Conservation (phyloP, 2,888 invertebrate genomes). For the Sinelater perroti region DNA sequence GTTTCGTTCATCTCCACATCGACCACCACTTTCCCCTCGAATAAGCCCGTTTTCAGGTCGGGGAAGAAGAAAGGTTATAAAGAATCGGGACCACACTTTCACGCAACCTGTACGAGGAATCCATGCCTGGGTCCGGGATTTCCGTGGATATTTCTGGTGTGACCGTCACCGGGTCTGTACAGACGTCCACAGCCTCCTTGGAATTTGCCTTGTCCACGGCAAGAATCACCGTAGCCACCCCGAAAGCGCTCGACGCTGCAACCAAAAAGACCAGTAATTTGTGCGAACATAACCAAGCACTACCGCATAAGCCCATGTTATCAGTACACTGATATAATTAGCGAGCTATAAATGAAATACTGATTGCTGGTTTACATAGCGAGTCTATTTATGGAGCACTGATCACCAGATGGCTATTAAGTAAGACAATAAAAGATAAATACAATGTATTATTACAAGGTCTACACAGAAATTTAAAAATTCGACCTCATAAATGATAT, state of each 20-base stretch:
- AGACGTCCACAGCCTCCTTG: slow-evolving; percentile 43
- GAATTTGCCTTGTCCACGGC: slow-evolving; percentile 60
- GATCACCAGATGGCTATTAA: too few species aligned
- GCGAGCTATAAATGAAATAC: too few species aligned
- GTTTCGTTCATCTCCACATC: slow-evolving; percentile 59
- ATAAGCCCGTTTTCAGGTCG: slow-evolving; percentile 64
- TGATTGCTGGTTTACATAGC: too few species aligned
- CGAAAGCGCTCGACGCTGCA: slow-evolving; percentile 58
- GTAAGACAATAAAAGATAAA: too few species aligned
- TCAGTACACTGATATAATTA: too few species aligned
- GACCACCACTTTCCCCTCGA: slow-evolving; percentile 68
- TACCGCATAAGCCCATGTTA: slow-evolving; percentile 42
- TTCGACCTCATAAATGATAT: too few species aligned
- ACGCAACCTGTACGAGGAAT: slow-evolving; percentile 67
- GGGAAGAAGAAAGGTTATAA: slow-evolving; percentile 77
- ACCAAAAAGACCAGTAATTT: slow-evolving; percentile 59
- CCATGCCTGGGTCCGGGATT: slow-evolving; percentile 41
- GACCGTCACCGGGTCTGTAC: slow-evolving; percentile 42
- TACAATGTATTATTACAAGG: too few species aligned
- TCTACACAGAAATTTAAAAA: too few species aligned
- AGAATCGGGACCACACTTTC: slow-evolving; percentile 67
- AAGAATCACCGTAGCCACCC: slow-evolving; percentile 65
- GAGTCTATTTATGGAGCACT: too few species aligned
- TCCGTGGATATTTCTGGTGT: slow-evolving; percentile 24
- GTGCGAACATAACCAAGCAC: slow-evolving; percentile 49